phyloP scores from a whole-genome alignment of 2,888 invertebrate genomes.

The Agrotis segetum region DNA sequence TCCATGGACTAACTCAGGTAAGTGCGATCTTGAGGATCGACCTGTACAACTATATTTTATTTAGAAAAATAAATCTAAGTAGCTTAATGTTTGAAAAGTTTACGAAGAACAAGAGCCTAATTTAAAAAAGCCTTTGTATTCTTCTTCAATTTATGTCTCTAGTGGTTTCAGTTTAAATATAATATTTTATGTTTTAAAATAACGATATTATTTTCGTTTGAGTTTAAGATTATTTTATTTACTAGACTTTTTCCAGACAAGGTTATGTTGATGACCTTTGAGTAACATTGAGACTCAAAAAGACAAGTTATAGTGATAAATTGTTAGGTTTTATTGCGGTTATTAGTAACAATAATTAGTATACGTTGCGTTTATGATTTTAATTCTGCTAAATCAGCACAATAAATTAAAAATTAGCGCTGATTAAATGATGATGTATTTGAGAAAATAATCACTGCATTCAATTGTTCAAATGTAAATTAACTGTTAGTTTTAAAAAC shows the following conservation, averaged over 20 bases:
- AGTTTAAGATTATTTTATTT: conserved; percentile 1
- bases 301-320: background rate
- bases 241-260: conserved; percentile 2
- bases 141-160: background rate
- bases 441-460: conserved; percentile 15
- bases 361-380: conserved; percentile 23
- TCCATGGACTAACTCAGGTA: no score
- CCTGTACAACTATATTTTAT: no score
- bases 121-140: background rate
- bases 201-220: no score
- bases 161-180: background rate
- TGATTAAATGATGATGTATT: conserved; percentile 5
- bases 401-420: conserved; percentile 12
- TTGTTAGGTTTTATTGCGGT: background rate
- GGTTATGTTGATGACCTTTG: background rate
- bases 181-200: conserved; percentile 6
- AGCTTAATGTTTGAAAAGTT: background rate
- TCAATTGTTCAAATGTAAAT: conserved; percentile 12
- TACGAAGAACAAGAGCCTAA: background rate
- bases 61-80: no score
- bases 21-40: no score
- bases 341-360: conserved; percentile 26
- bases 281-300: background rate
- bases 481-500: conserved; percentile 1
- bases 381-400: conserved; percentile 13